Evolutionary conservation across 2,113 vertebrate species (phyloP).

Genomic region (Oreochromis aureus): DNA sequence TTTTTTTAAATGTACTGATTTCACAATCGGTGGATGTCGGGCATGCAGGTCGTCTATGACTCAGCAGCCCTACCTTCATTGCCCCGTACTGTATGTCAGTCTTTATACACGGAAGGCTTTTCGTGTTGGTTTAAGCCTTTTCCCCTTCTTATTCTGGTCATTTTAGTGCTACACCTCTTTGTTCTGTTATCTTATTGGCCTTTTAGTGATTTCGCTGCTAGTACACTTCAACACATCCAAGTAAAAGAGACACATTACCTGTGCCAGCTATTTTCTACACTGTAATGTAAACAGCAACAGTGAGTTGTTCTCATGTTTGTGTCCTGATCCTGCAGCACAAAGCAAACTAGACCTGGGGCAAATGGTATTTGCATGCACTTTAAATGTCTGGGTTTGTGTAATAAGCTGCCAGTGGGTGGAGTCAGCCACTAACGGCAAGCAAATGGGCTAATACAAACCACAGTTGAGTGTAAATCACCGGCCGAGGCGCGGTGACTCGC

Average conservation of each 20-base stretch:
- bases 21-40: background rate
- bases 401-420: background rate
- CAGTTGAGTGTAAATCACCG: background rate
- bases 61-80: background rate
- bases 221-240: background rate
- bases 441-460: background rate
- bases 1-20: background rate
- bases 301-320: background rate
- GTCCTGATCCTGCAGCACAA: constrained; percentile 27
- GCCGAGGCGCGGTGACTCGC: background rate
- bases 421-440: background rate
- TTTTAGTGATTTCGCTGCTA: background rate
- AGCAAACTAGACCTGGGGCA: background rate
- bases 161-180: background rate
- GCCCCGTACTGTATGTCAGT: background rate
- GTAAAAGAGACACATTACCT: background rate
- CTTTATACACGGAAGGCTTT: background rate
- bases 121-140: background rate
- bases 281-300: background rate
- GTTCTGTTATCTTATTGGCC: background rate
- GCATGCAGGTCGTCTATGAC: background rate
- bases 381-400: constrained; percentile 17
- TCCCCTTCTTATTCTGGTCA: background rate
- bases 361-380: constrained; percentile 55
- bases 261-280: background rate